phyloP scores from a whole-genome alignment of 2,113 vertebrate species.

The Rhizomys pruinosus region DNA sequence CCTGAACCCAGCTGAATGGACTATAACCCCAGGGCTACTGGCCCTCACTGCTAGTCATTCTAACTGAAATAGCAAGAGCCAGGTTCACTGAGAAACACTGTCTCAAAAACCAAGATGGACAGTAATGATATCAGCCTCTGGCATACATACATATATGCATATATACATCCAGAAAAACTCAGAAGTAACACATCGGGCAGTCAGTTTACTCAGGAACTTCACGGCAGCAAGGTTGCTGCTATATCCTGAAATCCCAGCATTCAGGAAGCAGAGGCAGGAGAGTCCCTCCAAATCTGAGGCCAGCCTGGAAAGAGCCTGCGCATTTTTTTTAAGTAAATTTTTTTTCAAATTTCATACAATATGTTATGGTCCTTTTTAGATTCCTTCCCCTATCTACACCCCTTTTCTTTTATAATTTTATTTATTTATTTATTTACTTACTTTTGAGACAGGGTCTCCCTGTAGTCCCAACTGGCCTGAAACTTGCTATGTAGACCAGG shows the following conservation, averaged over 20 bases:
- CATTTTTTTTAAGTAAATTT: too few species aligned
- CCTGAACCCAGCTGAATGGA: neutral
- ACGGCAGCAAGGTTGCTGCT: neutral
- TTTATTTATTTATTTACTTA: too few species aligned
- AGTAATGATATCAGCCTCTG: neutral
- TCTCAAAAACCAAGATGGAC: too few species aligned
- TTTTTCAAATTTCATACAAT: too few species aligned
- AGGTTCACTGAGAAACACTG: neutral
- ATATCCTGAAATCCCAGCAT: neutral
- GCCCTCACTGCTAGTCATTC: neutral
- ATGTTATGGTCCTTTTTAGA: too few species aligned
- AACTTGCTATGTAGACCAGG: too few species aligned
- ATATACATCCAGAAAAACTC: neutral
- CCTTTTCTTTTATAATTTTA: too few species aligned
- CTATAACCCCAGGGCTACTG: too few species aligned
- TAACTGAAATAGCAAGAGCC: neutral
- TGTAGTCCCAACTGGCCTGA: too few species aligned
- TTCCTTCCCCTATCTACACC: too few species aligned
- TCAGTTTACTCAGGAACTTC: slow-evolving; percentile 19
- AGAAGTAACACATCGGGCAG: slow-evolving; percentile 8
- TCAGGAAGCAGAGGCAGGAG: neutral
- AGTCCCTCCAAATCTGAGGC: neutral
- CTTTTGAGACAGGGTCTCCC: too few species aligned
- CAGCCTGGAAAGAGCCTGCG: neutral
- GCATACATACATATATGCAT: neutral